Evolutionary conservation across 2,888 invertebrate genomes (phyloP).

Genomic region (Bugulina stolonifera): DNA sequence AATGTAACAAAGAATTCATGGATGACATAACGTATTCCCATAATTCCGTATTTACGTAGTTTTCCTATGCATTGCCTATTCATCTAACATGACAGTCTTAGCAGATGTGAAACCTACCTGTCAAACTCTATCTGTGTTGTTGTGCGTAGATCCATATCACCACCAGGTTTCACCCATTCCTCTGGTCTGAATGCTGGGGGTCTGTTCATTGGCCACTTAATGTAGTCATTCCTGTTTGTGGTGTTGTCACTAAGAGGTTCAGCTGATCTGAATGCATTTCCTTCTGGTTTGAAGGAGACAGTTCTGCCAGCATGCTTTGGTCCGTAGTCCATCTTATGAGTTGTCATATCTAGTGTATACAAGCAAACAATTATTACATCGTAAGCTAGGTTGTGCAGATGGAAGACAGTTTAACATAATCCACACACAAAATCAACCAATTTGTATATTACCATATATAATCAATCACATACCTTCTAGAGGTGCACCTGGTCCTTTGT

Average conservation of each 20-base stretch:
- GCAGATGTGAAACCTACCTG: too few species aligned
- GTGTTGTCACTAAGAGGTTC: slow-evolving; percentile 50
- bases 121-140: slow-evolving; percentile 32
- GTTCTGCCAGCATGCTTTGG: slow-evolving; percentile 29
- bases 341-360: slow-evolving; percentile 31
- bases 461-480: slow-evolving; percentile 47
- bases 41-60: too few species aligned
- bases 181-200: slow-evolving; percentile 42
- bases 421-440: too few species aligned
- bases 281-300: slow-evolving; percentile 40
- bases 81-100: too few species aligned
- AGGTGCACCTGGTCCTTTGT: slow-evolving; percentile 38
- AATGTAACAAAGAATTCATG: too few species aligned
- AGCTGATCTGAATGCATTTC: slow-evolving; percentile 42
- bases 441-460: too few species aligned
- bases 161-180: slow-evolving; percentile 42
- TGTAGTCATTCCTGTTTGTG: slow-evolving; percentile 47
- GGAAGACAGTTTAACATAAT: too few species aligned
- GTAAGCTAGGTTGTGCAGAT: too few species aligned
- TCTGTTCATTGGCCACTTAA: slow-evolving; percentile 38
- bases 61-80: too few species aligned
- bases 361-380: too few species aligned
- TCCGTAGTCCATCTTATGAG: slow-evolving; percentile 32
- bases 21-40: too few species aligned
- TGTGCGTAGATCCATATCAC: slow-evolving; percentile 46